Percentiles rank a stretch among this genome's conserved stretches.
Conservation (phyloP, 2,888 invertebrate genomes). For the Microdon myrmicae region DNA sequence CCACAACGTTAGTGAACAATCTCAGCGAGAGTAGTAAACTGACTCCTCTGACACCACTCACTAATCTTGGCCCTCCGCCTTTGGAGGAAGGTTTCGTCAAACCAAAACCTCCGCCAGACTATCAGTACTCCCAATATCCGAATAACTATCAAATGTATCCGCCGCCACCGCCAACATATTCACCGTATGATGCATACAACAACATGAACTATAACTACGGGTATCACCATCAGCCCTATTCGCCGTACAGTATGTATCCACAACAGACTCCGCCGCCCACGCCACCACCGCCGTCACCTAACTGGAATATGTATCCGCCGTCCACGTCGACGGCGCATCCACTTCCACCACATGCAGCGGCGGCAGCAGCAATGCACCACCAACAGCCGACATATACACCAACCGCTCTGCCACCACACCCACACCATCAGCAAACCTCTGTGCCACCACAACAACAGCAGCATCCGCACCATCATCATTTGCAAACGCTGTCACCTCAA, state of each 20-base stretch:
- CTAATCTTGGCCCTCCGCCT: constrained; percentile 61
- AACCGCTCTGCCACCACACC: constrained; percentile 55
- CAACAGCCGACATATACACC: constrained; percentile 56
- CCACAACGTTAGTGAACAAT: constrained; percentile 73
- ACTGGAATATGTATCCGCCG: constrained; percentile 73
- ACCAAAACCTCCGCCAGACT: constrained; percentile 66
- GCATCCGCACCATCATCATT: constrained; percentile 55
- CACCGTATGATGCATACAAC: constrained; percentile 66
- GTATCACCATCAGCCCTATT: constrained; percentile 65
- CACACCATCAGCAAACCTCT: constrained; percentile 53
- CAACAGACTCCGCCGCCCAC: constrained; percentile 67
- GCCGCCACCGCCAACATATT: constrained; percentile 65
- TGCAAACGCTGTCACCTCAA: constrained; percentile 35
- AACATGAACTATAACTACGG: constrained; percentile 67
- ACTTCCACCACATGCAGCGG: constrained; percentile 51
- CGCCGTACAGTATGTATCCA: constrained; percentile 66
- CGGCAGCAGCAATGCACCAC: constrained; percentile 53
- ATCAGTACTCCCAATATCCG: constrained; percentile 66
- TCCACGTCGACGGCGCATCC: constrained; percentile 60
- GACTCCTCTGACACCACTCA: constrained; percentile 68
- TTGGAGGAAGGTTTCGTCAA: constrained; percentile 66
- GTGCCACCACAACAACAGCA: constrained; percentile 33
- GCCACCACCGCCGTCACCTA: constrained; percentile 69
- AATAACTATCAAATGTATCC: constrained; percentile 67
- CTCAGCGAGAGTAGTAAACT: constrained; percentile 67